Conservation (phyloP, 2,797 vertebrate genomes). For the Betta splendens region DNA sequence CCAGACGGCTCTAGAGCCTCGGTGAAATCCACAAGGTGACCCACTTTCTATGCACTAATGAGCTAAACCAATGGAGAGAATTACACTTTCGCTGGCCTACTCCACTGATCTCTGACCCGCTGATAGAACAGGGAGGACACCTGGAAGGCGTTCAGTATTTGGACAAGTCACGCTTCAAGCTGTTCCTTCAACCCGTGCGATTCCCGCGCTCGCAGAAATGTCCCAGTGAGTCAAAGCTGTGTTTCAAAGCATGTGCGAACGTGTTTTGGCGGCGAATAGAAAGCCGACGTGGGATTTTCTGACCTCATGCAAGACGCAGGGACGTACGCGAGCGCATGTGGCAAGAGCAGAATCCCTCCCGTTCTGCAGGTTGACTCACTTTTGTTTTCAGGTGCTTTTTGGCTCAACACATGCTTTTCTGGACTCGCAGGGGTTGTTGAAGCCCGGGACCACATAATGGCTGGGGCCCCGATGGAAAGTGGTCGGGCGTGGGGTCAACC, state of each 20-base stretch:
- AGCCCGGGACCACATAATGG: conserved; percentile 3
- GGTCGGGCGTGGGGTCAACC: conserved; percentile 29
- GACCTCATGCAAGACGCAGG: too few relatives aligned
- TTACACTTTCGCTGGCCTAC: conserved; percentile 75
- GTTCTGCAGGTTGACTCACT: neutral
- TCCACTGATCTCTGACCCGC: conserved; percentile 66
- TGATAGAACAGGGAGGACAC: conserved; percentile 15
- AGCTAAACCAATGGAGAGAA: conserved; percentile 64
- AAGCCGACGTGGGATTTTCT: neutral
- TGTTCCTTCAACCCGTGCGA: too few relatives aligned
- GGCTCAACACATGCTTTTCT: too few relatives aligned
- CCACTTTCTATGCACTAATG: conserved; percentile 62
- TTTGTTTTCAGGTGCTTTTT: too few relatives aligned
- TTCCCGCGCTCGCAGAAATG: too few relatives aligned
- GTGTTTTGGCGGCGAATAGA: neutral
- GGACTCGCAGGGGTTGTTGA: too few relatives aligned
- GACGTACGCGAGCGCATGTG: neutral
- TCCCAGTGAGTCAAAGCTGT: neutral
- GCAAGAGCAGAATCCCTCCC: neutral
- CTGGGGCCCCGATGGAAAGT: conserved; percentile 18
- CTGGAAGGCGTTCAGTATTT: conserved; percentile 8
- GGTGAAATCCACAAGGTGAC: conserved; percentile 48
- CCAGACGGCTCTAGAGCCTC: conserved; percentile 38
- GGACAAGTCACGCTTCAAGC: too few relatives aligned
- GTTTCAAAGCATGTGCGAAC: neutral